Evolutionary conservation across 2,888 invertebrate species (phyloP), one percentile per base, ranked within the genome.

Genomic region (Oegoconia quadripuncta): DNA sequence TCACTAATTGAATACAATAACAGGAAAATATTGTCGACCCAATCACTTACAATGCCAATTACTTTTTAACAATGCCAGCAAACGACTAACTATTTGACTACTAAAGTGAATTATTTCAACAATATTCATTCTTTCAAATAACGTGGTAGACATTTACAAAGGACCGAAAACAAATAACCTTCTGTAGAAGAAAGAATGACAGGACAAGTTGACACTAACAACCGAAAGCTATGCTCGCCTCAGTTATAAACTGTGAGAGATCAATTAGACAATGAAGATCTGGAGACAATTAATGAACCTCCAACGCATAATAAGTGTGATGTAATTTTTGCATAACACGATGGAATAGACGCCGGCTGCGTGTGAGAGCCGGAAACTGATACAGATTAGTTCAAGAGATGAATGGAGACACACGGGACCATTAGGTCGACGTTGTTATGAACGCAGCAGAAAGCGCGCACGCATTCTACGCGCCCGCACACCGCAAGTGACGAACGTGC

Each of bases 281-380:
- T 60, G 54, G 52, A 49, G 59, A 54, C 58, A 59, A 55, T 48
- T 48, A 50, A 55, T 52, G 52, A 46, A 44, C 46, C 47, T 48
- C 36, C 12, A 5, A 18, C 17, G 9, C 8, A 16, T 50, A 41
- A 44, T 46, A 45, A 42, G 34, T 26, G 52, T 70, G 65, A 55
- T 61, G 69, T 65, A 74, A 78, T 69, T 71, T 78, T 73, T 77
- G 72, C 79, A 74, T 75, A 76, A 74, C 59, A 44, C 34, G 56
- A 47, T 52, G 44, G 47, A 42, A 44, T 51, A 46, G 48, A 46
- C 46, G 44, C 47, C 49, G n/a, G n/a, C 36, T 53, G 52, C 55
- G 60, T 63, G 64, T 57, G 70, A 63, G 52, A 60, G 46, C 50
- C 59, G 57, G 65, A 63, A 66, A 64, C 46, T 39, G 46, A 51